Evolutionary conservation across 2,113 vertebrate genomes (phyloP), one percentile per base, ranked within the genome.

Genomic region (Diphyllodes magnificus): DNA sequence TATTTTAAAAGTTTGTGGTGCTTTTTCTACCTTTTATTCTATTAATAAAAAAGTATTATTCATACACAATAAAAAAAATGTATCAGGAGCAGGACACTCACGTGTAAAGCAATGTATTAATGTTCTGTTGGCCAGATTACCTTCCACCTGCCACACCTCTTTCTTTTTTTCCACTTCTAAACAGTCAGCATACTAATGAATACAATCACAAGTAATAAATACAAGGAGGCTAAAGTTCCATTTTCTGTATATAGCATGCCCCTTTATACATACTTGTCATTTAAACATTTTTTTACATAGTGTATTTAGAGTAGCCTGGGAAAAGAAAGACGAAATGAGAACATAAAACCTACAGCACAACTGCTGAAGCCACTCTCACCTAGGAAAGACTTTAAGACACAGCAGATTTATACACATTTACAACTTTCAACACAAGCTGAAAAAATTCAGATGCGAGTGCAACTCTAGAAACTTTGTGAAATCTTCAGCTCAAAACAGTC

Each of bases 391-490:
- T n/a, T 57, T 37, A 60, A 80, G 50, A 44, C 64, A 23, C 8
- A 19, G 35, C 7, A 68, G 8, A 24, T 82, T 63, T 61, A 20
- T 31, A 20, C 7, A 30, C 16, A 53, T 15, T 15, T 4, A 15
- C 7, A 59, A 8, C 35, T 75, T 94, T 45, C 61, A 66, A 50
- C 56, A 7, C 19, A 16, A 88, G 5, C 21, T 66, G 37, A 35
- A 87, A 45, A 4, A 24, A 37, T 27, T 76, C 51, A 9, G 6
- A 69, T 7, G 4, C 0, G 0, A 51, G 14, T 4, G 8, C 45
- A 80, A n/a, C 20, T 37, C 19, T 6, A 23, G 20, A 25, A 23
- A 63, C 23, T 14, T 66, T 42, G 21, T 17, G 35, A 37, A 84
- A 93, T 51, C 6, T 45, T 86, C 56, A 39, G 9, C 0, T 0